Percentiles rank a stretch among this genome's conserved stretches.
Conservation (phyloP, 1,140 invertebrate genomes). For the Wiebesia pumilae region DNA sequence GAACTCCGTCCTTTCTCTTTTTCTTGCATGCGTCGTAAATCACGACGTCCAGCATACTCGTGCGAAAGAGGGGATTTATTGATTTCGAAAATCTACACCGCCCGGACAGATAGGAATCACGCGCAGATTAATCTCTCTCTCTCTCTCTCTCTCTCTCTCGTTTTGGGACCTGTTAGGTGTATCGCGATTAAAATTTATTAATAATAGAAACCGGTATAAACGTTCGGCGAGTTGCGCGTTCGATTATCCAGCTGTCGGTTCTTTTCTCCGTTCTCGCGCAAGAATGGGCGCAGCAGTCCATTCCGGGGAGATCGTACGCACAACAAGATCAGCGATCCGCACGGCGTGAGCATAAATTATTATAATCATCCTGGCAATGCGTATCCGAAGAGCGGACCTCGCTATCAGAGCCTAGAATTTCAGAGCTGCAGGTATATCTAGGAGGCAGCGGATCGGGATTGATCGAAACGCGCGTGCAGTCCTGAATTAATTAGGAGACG, state of each 20-base stretch:
- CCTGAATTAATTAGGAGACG: conserved; percentile 32
- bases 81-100: conserved; percentile 55
- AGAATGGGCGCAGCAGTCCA: neutral
- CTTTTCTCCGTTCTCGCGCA: neutral
- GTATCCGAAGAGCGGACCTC: neutral
- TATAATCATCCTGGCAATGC: neutral
- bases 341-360: conserved; percentile 33
- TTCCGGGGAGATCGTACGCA: neutral
- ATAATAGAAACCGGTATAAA: conserved; percentile 62
- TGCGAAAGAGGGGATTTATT: conserved; percentile 54
- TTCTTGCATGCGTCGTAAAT: conserved; percentile 49
- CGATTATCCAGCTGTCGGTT: conserved; percentile 35
- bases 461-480: neutral
- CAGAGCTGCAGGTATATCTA: too few species aligned
- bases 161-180: conserved; percentile 34
- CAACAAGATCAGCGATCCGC: neutral
- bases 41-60: neutral
- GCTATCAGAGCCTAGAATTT: neutral
- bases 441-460: too few species aligned
- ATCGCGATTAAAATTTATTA: conserved; percentile 61
- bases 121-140: conserved; percentile 49
- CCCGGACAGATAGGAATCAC: conserved; percentile 48
- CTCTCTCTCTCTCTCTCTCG: too few species aligned
- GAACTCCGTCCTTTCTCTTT: neutral
- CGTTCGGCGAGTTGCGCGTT: neutral